A percentile compares a stretch with the other conserved stretches of the same genome.
phyloP scores from a whole-genome alignment of 2,888 invertebrate genomes.

The Nebria brevicollis region DNA sequence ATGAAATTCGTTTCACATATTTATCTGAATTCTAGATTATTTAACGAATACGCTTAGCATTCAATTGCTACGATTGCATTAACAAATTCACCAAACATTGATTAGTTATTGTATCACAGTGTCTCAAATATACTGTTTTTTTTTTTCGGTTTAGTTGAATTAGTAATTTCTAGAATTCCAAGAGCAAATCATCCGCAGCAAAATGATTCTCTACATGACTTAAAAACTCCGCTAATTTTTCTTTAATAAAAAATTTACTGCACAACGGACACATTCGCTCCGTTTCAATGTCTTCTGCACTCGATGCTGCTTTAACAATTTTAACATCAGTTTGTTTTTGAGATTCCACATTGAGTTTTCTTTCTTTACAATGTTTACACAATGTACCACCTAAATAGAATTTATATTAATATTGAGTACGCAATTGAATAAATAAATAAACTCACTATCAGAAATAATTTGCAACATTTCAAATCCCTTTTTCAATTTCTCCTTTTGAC shows the following conservation, averaged over 20 bases:
- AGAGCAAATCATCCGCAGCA: slow-evolving; percentile 63
- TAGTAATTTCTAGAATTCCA: slow-evolving; percentile 29
- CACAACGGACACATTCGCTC: slow-evolving; percentile 82
- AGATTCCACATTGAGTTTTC: slow-evolving; percentile 48
- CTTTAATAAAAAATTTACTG: slow-evolving; percentile 70
- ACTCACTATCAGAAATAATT: slow-evolving; percentile 60
- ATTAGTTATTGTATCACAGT: background rate
- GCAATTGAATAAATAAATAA: background rate
- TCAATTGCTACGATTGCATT: too few relatives aligned
- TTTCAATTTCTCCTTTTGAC: slow-evolving; percentile 73
- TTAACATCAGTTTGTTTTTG: slow-evolving; percentile 44
- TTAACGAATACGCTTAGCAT: too few relatives aligned
- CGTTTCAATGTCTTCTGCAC: slow-evolving; percentile 52
- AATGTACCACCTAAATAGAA: slow-evolving; percentile 34
- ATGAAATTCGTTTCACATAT: background rate
- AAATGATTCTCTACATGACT: slow-evolving; percentile 84
- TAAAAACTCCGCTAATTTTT: slow-evolving; percentile 73
- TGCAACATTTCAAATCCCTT: slow-evolving; percentile 61
- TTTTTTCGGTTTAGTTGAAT: slow-evolving; percentile 14
- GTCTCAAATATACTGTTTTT: background rate
- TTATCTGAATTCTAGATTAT: background rate
- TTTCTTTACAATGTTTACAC: slow-evolving; percentile 49
- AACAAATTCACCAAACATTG: background rate
- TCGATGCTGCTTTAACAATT: slow-evolving; percentile 29
- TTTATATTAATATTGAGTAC: too few relatives aligned